Conservation (phyloP, 2,113 vertebrate genomes). For the Chloropsis cyanopogon region DNA sequence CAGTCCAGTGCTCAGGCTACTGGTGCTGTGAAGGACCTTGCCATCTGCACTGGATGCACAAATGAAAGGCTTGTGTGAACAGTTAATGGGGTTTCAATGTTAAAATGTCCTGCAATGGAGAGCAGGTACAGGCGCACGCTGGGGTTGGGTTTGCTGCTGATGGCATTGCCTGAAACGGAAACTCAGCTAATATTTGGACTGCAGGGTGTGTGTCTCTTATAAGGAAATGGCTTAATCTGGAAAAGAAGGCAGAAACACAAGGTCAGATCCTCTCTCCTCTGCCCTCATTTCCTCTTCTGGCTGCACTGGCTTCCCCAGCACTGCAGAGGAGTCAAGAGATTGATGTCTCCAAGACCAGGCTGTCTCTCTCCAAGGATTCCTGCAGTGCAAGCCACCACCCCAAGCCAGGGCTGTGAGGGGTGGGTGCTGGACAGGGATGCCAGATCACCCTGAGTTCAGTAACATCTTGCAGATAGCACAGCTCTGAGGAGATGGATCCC, state of each 20-base stretch:
- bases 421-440: neutral
- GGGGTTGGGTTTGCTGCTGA: neutral
- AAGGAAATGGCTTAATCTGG: slow-evolving; percentile 23
- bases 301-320: neutral
- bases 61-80: neutral
- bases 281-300: slow-evolving; percentile 14
- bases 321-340: neutral
- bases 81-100: neutral
- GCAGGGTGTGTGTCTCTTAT: slow-evolving; percentile 14
- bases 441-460: neutral
- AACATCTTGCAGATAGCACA: neutral
- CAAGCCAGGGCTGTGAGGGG: fast-evolving
- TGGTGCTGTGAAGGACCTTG: neutral
- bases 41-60: neutral
- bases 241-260: slow-evolving; percentile 39
- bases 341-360: neutral
- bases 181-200: slow-evolving; percentile 53
- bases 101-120: neutral
- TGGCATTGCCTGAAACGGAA: slow-evolving; percentile 24
- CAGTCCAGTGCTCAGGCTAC: neutral
- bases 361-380: neutral
- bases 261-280: slow-evolving; percentile 24
- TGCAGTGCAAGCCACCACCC: neutral
- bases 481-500: neutral
- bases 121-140: neutral